Evolutionary conservation across 2,797 vertebrate species (phyloP).

Genomic region (Poecilia picta): DNA sequence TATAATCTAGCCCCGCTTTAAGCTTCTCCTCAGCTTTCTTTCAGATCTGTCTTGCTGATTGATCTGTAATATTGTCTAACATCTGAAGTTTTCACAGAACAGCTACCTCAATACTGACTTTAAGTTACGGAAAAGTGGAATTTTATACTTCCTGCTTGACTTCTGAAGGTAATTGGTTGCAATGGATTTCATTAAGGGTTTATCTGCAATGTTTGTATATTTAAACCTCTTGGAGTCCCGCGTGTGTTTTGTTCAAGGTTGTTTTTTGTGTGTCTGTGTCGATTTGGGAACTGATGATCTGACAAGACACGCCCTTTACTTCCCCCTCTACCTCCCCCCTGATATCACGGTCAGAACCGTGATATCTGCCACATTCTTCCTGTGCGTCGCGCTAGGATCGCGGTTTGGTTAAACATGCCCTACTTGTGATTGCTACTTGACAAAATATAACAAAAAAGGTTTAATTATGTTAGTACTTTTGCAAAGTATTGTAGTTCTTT

Average conservation of each 20-base stretch:
- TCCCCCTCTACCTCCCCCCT: no score
- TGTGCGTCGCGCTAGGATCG: no score
- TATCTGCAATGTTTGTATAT: background rate
- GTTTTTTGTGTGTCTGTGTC: no score
- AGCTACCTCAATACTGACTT: background rate
- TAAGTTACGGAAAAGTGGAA: background rate
- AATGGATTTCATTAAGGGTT: background rate
- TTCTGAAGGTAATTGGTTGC: background rate
- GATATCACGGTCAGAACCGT: no score
- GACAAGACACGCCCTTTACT: no score
- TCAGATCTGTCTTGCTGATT: background rate
- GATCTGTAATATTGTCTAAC: background rate
- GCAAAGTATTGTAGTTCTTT: background rate
- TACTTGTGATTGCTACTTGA: background rate
- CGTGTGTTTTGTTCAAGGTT: no score
- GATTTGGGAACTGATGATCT: no score
- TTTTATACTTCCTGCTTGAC: background rate
- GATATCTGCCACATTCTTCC: no score
- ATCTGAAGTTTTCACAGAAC: background rate
- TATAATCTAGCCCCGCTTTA: background rate
- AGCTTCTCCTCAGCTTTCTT: background rate
- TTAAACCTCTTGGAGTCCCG: no score
- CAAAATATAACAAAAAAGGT: background rate
- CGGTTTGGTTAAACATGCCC: background rate
- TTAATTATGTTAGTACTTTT: background rate